Percentiles rank a stretch among this genome's conserved stretches.
Conservation (phyloP, 2,113 vertebrate genomes). For the Eptesicus fuscus region DNA sequence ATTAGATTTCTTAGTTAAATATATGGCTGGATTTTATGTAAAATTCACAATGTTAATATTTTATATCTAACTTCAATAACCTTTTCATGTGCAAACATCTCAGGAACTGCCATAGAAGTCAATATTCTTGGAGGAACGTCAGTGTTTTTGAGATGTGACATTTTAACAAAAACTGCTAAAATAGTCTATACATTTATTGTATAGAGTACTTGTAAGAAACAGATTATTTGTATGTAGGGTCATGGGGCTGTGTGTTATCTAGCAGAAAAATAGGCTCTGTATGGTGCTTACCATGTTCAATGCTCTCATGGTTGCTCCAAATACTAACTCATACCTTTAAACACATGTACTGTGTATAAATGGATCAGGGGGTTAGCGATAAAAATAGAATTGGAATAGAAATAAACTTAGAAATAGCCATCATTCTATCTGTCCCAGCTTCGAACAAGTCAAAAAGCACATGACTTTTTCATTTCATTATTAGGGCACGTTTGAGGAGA, state of each 20-base stretch:
- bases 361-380: background rate
- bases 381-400: background rate
- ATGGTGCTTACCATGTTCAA: background rate
- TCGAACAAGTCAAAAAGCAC: background rate
- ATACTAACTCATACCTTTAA: background rate
- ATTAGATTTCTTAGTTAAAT: background rate
- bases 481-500: background rate
- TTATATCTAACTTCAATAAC: background rate
- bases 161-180: background rate
- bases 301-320: background rate
- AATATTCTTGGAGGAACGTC: background rate
- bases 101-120: background rate
- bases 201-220: background rate
- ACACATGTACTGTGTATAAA: background rate
- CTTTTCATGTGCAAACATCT: background rate
- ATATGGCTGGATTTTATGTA: background rate
- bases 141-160: conserved; percentile 3
- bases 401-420: background rate
- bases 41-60: conserved; percentile 15
- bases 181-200: background rate
- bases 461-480: background rate
- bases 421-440: background rate
- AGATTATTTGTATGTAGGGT: background rate
- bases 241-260: background rate
- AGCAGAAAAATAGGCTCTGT: background rate